A percentile compares a stretch with the other conserved stretches of the same genome.
Conservation (phyloP, 1,140 invertebrate species). For the Zaprionus camerounensis region DNA sequence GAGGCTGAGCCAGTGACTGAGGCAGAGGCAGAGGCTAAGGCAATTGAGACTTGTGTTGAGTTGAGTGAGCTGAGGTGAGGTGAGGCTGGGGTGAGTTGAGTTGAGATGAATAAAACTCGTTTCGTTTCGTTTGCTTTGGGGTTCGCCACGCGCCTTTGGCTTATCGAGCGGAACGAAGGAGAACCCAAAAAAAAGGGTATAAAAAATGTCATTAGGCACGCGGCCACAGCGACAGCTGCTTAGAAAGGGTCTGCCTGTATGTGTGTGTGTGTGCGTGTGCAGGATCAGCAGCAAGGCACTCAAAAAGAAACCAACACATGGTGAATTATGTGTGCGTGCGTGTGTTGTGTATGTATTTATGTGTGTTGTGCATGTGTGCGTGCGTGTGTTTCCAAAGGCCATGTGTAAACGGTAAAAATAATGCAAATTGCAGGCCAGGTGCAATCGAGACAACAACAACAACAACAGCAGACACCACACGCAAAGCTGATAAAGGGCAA, state of each 20-base stretch:
- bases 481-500: slow-evolving; percentile 33
- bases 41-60: slow-evolving; percentile 11
- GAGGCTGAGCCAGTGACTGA: neutral
- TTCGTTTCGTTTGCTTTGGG: slow-evolving; percentile 33
- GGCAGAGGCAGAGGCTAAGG: neutral
- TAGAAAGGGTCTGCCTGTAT: neutral
- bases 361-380: neutral
- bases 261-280: slow-evolving; percentile 32
- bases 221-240: slow-evolving; percentile 37
- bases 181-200: neutral
- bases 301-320: neutral
- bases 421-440: slow-evolving; percentile 81
- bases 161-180: slow-evolving; percentile 32
- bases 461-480: slow-evolving; percentile 43
- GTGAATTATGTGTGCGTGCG: neutral
- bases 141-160: slow-evolving; percentile 61
- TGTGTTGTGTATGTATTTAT: neutral
- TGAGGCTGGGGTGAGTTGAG: slow-evolving; percentile 1
- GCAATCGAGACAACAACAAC: slow-evolving; percentile 60
- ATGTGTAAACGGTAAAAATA: slow-evolving; percentile 74
- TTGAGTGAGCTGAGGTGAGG: slow-evolving; percentile 9
- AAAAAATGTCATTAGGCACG: slow-evolving; percentile 63
- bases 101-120: slow-evolving; percentile 54
- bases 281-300: slow-evolving; percentile 1
- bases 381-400: slow-evolving; percentile 42